These are phyloP conservation scores for Osmoderma eremita DNA, from an alignment of 2,888 invertebrate species.

Conservation along the genomic window DNA sequence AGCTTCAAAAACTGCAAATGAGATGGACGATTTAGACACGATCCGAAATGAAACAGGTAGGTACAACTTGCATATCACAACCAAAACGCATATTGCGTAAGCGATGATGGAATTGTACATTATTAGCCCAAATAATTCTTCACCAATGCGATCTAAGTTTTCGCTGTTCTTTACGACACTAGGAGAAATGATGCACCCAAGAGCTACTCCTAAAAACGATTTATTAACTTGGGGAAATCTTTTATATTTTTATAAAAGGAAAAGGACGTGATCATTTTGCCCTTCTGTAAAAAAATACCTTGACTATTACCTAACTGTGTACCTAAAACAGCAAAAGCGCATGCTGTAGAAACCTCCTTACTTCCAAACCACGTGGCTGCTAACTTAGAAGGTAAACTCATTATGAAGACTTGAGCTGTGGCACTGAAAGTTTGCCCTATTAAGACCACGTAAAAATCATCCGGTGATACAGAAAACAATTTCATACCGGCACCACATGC, in stretches of 20 bases:
- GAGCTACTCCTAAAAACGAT: slow-evolving; percentile 75
- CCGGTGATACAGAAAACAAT: slow-evolving; percentile 84
- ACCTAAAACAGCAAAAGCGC: slow-evolving; percentile 40
- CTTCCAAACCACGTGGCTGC: slow-evolving; percentile 98
- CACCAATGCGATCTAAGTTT: slow-evolving; percentile 62
- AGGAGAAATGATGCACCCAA: slow-evolving; percentile 77
- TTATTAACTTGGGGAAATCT: too few relatives aligned
- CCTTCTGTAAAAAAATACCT: neutral
- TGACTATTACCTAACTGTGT: slow-evolving; percentile 37
- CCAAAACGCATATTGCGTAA: slow-evolving; percentile 30
- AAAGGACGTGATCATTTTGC: neutral
- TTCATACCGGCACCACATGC: slow-evolving; percentile 89
- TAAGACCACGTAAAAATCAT: slow-evolving; percentile 86
- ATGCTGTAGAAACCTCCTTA: slow-evolving; percentile 74
- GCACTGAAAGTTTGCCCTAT: slow-evolving; percentile 87
- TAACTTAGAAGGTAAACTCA: slow-evolving; percentile 88
- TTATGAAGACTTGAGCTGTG: slow-evolving; percentile 87
- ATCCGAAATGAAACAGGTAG: too few relatives aligned
- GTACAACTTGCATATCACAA: slow-evolving; percentile 41
- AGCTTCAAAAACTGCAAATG: slow-evolving; percentile 86
- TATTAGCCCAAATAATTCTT: slow-evolving; percentile 70
- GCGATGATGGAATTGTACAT: slow-evolving; percentile 65
- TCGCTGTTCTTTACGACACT: slow-evolving; percentile 66
- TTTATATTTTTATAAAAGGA: too few relatives aligned
- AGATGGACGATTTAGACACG: too few relatives aligned